Percentiles rank a stretch among this genome's conserved stretches.
Evolutionary conservation across 1,140 invertebrate genomes (phyloP).

Genomic region (Drosophila setifemur): DNA sequence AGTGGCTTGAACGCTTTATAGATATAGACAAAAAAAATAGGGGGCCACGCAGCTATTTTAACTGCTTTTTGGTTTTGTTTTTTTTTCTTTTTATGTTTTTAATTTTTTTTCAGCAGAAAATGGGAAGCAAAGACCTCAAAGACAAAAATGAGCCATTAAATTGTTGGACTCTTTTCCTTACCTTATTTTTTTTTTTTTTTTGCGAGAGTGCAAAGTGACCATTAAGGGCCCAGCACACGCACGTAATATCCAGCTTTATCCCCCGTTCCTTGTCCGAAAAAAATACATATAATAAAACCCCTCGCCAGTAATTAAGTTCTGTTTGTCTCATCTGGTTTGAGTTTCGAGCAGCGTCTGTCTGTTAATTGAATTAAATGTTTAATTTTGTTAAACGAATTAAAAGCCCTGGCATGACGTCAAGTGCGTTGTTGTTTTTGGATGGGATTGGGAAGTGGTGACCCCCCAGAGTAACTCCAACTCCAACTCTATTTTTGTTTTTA

Average conservation of each 20-base stretch:
- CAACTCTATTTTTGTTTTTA: too few relatives aligned
- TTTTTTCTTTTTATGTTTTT: background rate
- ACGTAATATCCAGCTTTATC: background rate
- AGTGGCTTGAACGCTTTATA: slow-evolving; percentile 69
- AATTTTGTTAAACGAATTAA: slow-evolving; percentile 65
- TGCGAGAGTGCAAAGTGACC: slow-evolving; percentile 51
- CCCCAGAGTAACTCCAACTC: too few relatives aligned
- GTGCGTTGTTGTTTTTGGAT: slow-evolving; percentile 22
- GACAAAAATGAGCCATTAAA: slow-evolving; percentile 36
- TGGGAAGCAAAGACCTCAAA: slow-evolving; percentile 9
- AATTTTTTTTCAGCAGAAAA: slow-evolving; percentile 40
- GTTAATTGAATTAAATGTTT: slow-evolving; percentile 76
- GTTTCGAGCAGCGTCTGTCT: background rate
- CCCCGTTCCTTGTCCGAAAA: background rate
- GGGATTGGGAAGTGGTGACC: background rate
- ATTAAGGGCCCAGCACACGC: slow-evolving; percentile 40
- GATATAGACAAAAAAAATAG: background rate
- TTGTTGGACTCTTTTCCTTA: slow-evolving; percentile 4
- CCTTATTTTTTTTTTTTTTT: background rate
- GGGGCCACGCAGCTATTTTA: slow-evolving; percentile 13
- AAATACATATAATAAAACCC: background rate
- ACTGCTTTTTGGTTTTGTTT: slow-evolving; percentile 12
- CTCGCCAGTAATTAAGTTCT: slow-evolving; percentile 35
- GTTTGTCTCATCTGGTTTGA: slow-evolving; percentile 6
- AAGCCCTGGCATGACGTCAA: slow-evolving; percentile 14